Base-by-base conservation (phyloP, 2,888 invertebrate species). In the Xylophagus ater region DNA sequence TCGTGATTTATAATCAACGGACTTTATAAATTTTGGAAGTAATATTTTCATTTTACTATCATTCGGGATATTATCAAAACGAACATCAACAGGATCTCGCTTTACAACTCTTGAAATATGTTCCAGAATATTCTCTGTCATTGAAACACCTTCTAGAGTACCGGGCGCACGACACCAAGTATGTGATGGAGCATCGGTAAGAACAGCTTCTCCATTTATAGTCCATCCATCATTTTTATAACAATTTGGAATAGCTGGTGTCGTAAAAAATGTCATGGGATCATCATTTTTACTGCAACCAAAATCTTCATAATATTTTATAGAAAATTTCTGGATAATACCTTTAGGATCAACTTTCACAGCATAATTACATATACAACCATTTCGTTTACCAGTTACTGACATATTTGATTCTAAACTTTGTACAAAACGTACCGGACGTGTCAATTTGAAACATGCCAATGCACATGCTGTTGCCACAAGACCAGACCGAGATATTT, bases 401-500 rank as follows among this genome's bases (percentile, higher is more conserved):
- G 71, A 67, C 73, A 84, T 76, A 52, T 77, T 81, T 24, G 73
- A 69, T 49, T 76, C 74, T 37, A 86, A 67, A 30, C 74, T 67
- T 63, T 82, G 54, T 7, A 74, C 68, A 37, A 85, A 69, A 26
- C 80, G 69, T 1, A 81, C 77, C 0, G 84, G 81, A 37, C 71
- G 66, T 45, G 64, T 36, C 4, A 62, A 74, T 14, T 81, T 81
- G 1, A 81, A 81, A 1, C 81, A 54, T 42, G 78, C 86, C 9
- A 90, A 53, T 0, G 83, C 78, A 42, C 81, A 76, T 0, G 80
- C 79, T 18, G 74, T 69, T 0, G 80, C 71, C 0, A 76, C 56
- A 7, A 72, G 64, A 10, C 66, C 59, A 5, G 71, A 59, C 5
- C 85, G 70, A 0, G 74, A 70, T 35, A 85, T 75, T 38, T 90